A percentile compares a stretch with the other conserved stretches of the same genome.
Conservation (phyloP, 2,797 vertebrate species). For the Calcarius lapponicus region DNA sequence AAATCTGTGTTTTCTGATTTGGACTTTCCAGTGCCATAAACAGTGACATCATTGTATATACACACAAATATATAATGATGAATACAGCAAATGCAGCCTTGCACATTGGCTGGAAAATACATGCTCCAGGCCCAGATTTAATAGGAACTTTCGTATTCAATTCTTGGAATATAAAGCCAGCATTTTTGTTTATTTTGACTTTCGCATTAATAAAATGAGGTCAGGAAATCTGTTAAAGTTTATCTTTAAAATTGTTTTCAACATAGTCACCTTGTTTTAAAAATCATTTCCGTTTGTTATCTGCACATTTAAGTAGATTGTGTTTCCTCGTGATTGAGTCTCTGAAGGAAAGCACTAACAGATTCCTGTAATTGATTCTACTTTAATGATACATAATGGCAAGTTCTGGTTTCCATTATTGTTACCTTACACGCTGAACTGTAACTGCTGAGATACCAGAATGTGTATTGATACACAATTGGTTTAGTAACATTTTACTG, state of each 20-base stretch:
- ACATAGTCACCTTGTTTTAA: conserved; percentile 40
- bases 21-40: background rate
- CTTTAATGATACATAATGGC: conserved; percentile 30
- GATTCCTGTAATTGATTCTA: conserved; percentile 43
- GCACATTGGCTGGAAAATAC: background rate
- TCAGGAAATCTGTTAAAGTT: conserved; percentile 53
- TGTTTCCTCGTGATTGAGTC: conserved; percentile 4
- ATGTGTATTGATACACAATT: background rate
- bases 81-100: background rate
- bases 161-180: background rate
- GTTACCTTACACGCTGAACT: background rate
- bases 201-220: conserved; percentile 41
- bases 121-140: conserved; percentile 7
- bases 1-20: background rate
- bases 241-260: conserved; percentile 47
- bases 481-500: background rate
- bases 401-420: conserved; percentile 55
- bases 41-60: conserved; percentile 26
- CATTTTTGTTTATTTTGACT: conserved; percentile 31
- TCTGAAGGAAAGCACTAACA: conserved; percentile 51
- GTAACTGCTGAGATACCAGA: background rate
- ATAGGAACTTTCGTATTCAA: conserved; percentile 22
- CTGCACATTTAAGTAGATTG: conserved; percentile 5
- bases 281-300: conserved; percentile 62
- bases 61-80: background rate